Base-by-base conservation (phyloP, 2,797 vertebrate genomes). In the Streptopelia turtur region DNA sequence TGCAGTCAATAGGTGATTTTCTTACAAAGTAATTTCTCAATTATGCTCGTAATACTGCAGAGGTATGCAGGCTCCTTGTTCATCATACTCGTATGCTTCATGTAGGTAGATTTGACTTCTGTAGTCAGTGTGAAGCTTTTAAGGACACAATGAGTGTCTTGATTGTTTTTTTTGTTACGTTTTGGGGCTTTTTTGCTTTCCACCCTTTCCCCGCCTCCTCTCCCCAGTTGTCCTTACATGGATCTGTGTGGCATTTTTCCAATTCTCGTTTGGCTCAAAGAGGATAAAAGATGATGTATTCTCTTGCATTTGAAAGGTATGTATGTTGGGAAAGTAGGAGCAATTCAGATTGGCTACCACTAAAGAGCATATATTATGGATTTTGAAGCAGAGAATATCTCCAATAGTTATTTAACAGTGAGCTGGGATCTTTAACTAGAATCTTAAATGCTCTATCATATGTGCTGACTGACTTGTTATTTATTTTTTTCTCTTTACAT, bases 171-270 rank as follows among this genome's bases (percentile, higher is more conserved):
- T 93, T 92, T 39, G 74, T 93, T 94, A 75, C 57, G 52, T 71
- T 93, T 92, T 83, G 52, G 83, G 66, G 20, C 39, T 25, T 64
- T 84, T 65, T 87, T 91, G 31, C 90, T 85, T 95, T 89, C 89
- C 35, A 56, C 72, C 66, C 74, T 87, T 91, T 71, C 55, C 68
- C 45, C 47, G 69, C 87, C 83, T 93, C 78, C 75, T 89, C 68
- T 84, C 80, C 92, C 96, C 79, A 88, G 15, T 95, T 97, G 83
- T 89, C 93, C 88, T 87, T 94, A 90, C 61, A 66, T 85, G 59
- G 68, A 95, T 96, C 93, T 97, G 89, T 97, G 85, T 97, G 91
- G 94, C 69, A 92, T 94, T 97, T 96, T 94, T 96, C 75, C 56
- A 70, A 83, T 95, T 97, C 83, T 94, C 85, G 45, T 97, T 96